phyloP scores from a whole-genome alignment of 1,140 invertebrate genomes.

The Hycleus cichorii region DNA sequence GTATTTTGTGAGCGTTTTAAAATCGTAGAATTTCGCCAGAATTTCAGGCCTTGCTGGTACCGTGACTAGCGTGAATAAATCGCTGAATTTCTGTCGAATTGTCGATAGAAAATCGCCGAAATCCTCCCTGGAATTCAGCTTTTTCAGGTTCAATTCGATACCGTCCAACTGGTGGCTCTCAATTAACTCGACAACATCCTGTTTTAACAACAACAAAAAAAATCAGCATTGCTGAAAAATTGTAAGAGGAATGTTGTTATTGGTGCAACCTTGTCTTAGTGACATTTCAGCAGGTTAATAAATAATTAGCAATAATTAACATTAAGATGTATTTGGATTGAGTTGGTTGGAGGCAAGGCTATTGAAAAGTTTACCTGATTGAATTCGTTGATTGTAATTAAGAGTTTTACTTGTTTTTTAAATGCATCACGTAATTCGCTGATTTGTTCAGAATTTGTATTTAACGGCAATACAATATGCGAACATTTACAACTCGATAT shows the following conservation, averaged over 20 bases:
- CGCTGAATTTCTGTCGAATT: constrained; percentile 47
- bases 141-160: constrained; percentile 56
- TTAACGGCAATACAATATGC: constrained; percentile 32
- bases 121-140: constrained; percentile 47
- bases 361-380: constrained; percentile 30
- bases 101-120: constrained; percentile 51
- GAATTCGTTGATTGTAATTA: constrained; percentile 35
- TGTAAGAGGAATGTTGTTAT: constrained; percentile 1
- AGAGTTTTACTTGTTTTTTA: constrained; percentile 29
- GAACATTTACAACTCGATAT: constrained; percentile 30
- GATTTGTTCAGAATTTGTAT: constrained; percentile 27
- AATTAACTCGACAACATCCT: constrained; percentile 45
- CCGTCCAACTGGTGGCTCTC: constrained; percentile 54
- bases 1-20: constrained; percentile 55
- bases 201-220: constrained; percentile 16
- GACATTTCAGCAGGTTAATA: not conserved
- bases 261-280: not conserved
- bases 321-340: not conserved
- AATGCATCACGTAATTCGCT: constrained; percentile 20
- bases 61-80: constrained; percentile 51
- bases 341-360: not conserved
- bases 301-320: not conserved
- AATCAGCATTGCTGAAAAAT: not conserved
- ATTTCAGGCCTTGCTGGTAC: constrained; percentile 55
- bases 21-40: constrained; percentile 61